These are phyloP conservation scores for Nudaria mundana DNA, from an alignment of 2,888 invertebrate species.

Conservation along the genomic window DNA sequence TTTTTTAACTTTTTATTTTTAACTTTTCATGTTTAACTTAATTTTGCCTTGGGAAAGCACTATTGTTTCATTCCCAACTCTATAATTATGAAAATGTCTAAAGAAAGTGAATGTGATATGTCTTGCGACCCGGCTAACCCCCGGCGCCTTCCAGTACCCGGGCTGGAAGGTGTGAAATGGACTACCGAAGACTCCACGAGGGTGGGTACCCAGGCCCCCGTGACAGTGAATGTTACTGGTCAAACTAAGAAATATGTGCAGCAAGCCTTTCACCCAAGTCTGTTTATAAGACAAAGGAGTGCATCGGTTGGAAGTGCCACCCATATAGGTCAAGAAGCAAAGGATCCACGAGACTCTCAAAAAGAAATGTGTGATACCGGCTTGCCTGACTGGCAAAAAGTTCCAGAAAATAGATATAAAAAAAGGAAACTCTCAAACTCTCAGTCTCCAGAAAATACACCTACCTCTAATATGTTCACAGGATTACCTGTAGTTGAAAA, in stretches of 20 bases:
- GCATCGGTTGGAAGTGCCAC: neutral
- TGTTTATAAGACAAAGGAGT: neutral
- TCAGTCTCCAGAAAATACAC: neutral
- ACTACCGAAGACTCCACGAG: constrained; percentile 2
- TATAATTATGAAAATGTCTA: neutral
- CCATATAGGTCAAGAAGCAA: too few species aligned
- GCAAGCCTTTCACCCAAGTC: neutral
- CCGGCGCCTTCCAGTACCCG: constrained; percentile 24
- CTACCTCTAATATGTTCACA: neutral
- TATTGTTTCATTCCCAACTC: neutral
- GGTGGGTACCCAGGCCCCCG: constrained; percentile 13
- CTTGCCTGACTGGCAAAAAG: neutral
- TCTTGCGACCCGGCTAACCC: constrained; percentile 26
- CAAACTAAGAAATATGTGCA: neutral
- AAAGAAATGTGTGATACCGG: too few species aligned
- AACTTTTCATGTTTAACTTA: too few species aligned
- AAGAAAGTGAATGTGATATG: constrained; percentile 3
- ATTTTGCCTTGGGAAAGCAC: constrained; percentile 3
- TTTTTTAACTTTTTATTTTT: too few species aligned
- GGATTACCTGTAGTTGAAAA: too few species aligned
- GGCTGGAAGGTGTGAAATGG: constrained; percentile 21
- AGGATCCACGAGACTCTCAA: too few species aligned
- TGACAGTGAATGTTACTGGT: neutral
- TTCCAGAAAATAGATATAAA: neutral
- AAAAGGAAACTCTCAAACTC: neutral